Percentiles rank a stretch among this genome's conserved stretches.
Conservation (phyloP, 2,113 vertebrate genomes). For the Mirounga angustirostris region DNA sequence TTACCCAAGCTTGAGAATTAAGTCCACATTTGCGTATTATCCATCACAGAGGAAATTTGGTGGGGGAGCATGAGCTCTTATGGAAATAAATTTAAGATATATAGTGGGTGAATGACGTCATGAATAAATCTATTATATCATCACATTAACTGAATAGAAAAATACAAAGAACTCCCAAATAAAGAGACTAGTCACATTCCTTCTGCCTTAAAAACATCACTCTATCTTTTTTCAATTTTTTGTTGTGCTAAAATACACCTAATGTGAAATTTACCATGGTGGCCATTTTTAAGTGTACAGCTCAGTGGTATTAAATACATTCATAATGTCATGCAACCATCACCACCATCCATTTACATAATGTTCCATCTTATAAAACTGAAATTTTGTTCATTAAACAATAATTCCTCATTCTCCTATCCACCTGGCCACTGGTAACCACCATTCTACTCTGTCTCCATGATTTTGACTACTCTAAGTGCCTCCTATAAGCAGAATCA, state of each 20-base stretch:
- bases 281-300: background rate
- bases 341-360: background rate
- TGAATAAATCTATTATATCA: background rate
- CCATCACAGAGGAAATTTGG: background rate
- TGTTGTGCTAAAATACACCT: background rate
- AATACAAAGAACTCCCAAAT: background rate
- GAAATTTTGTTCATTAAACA: background rate
- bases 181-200: background rate
- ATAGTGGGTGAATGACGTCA: background rate
- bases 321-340: background rate
- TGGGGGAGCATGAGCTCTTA: background rate
- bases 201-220: background rate
- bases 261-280: background rate
- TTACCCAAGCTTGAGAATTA: background rate
- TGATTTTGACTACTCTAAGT: background rate
- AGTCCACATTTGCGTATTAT: constrained; percentile 30
- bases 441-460: background rate
- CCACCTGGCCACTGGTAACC: no score
- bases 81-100: background rate
- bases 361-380: background rate
- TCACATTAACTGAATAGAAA: background rate
- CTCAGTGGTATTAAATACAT: background rate
- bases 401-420: background rate
- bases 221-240: background rate
- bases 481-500: background rate